Percentiles rank a stretch among this genome's conserved stretches.
Conservation (phyloP, 23 tunicate genomes). For the Trididemnum nubilum region DNA sequence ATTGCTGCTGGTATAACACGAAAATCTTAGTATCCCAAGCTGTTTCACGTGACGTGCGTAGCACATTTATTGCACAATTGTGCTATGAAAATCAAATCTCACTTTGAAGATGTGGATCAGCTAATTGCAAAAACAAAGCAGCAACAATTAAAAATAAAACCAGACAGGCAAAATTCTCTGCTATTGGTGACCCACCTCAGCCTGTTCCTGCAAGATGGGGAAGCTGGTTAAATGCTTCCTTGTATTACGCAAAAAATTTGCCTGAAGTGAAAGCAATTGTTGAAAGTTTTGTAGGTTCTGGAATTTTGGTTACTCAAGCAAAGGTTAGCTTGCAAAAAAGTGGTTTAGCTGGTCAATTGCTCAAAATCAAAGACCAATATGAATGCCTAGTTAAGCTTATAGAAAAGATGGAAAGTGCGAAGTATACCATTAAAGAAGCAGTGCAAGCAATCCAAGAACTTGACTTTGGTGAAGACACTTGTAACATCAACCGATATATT, state of each 20-base stretch:
- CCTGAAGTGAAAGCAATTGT: not conserved
- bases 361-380: not conserved
- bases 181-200: too few relatives aligned
- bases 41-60: slow-evolving; percentile 40
- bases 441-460: not conserved
- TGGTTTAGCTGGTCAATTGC: slow-evolving; percentile 11
- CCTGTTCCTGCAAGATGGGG: slow-evolving; percentile 44
- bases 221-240: slow-evolving; percentile 40
- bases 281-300: slow-evolving; percentile 3
- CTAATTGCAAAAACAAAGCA: slow-evolving; percentile 23
- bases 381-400: slow-evolving; percentile 18
- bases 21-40: slow-evolving; percentile 17
- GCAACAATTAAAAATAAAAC: slow-evolving; percentile 28
- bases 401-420: slow-evolving; percentile 36
- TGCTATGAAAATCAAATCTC: slow-evolving; percentile 31
- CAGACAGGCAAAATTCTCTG: slow-evolving; percentile 5
- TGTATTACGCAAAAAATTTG: slow-evolving; percentile 22
- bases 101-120: slow-evolving; percentile 28
- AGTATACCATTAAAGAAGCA: slow-evolving; percentile 28
- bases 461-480: slow-evolving; percentile 13
- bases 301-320: slow-evolving; percentile 12
- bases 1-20: slow-evolving; percentile 4
- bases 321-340: slow-evolving; percentile 6
- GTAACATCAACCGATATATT: not conserved
- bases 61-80: too few relatives aligned